These are phyloP conservation scores for Panurus biarmicus DNA, from an alignment of 2,113 vertebrate genomes.

Conservation along the genomic window DNA sequence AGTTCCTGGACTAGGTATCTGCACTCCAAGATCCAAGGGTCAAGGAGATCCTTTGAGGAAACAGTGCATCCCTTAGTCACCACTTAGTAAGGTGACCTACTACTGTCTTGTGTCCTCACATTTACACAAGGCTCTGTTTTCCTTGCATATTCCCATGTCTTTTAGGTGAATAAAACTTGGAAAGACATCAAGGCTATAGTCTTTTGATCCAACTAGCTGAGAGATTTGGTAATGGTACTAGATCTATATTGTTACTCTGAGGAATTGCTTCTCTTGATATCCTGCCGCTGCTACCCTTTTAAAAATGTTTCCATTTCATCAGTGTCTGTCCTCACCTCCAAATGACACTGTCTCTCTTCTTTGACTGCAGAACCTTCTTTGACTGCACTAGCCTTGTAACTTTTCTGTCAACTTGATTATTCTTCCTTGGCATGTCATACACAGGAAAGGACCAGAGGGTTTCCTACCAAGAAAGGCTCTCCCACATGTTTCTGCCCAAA, in stretches of 20 bases:
- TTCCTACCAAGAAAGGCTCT: background rate
- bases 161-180: background rate
- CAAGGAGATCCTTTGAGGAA: background rate
- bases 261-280: background rate
- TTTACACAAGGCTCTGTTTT: background rate
- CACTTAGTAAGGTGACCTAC: background rate
- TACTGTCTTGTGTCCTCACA: background rate
- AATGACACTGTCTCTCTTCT: background rate
- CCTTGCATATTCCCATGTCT: background rate
- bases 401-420: background rate
- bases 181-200: background rate
- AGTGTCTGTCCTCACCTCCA: background rate
- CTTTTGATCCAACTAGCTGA: background rate
- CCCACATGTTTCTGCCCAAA: background rate
- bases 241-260: background rate
- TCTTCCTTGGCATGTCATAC: background rate
- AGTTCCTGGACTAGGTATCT: background rate
- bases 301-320: background rate
- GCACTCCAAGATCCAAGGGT: background rate
- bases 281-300: background rate
- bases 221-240: background rate
- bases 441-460: background rate
- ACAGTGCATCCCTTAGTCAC: background rate
- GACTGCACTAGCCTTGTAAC: background rate
- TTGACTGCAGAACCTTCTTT: no score